Evolutionary conservation across 2,888 invertebrate genomes (phyloP).

Genomic region (Erynnis tages): DNA sequence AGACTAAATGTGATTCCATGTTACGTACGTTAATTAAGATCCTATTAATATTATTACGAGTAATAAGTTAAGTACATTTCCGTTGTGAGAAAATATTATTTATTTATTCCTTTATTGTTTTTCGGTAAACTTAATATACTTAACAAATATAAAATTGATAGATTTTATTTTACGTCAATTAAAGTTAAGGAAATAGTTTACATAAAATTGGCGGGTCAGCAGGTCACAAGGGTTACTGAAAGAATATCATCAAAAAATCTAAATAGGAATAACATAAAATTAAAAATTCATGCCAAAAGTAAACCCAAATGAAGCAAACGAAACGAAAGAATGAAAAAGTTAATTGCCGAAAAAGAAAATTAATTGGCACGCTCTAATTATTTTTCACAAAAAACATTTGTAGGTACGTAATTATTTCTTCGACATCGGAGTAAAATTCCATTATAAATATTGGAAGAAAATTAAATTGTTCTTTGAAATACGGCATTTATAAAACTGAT

Average conservation of each 20-base stretch:
- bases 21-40: conserved; percentile 10
- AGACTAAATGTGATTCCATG: conserved; percentile 1
- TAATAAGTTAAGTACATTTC: no score
- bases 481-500: neutral
- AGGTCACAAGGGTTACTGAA: no score
- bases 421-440: conserved; percentile 23
- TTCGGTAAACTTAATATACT: no score
- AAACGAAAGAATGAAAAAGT: conserved; percentile 20
- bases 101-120: no score
- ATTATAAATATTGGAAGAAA: neutral
- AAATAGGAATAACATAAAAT: neutral
- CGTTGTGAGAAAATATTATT: no score
- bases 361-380: conserved; percentile 31
- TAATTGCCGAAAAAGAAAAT: conserved; percentile 24
- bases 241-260: neutral
- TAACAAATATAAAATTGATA: no score
- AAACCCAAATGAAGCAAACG: conserved; percentile 14
- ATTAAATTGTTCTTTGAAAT: neutral
- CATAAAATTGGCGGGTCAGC: no score
- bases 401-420: conserved; percentile 23
- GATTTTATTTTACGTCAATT: no score
- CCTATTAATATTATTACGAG: neutral
- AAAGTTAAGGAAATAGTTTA: no score
- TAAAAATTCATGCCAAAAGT: conserved; percentile 15
- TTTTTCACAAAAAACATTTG: conserved; percentile 26